These are phyloP conservation scores for Seriola rivoliana DNA, from an alignment of 2,113 vertebrate genomes.

Conservation along the genomic window DNA sequence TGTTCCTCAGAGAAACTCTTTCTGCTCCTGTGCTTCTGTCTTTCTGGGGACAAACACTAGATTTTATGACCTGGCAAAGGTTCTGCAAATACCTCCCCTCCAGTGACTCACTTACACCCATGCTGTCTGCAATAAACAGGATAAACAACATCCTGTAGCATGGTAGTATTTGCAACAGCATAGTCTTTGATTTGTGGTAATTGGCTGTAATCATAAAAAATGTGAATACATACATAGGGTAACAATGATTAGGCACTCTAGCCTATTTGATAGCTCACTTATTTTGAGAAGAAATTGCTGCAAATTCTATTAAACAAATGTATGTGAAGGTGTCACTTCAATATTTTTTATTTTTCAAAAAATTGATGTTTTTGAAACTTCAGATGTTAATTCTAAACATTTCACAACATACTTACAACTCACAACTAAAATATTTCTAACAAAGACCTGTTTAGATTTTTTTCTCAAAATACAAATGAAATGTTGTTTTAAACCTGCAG, in stretches of 20 bases:
- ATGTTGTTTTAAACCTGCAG: neutral
- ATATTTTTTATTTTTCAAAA: neutral
- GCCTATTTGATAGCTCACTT: neutral
- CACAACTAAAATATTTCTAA: neutral
- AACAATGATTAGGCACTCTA: neutral
- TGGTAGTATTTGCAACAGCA: conserved; percentile 26
- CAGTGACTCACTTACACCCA: conserved; percentile 64
- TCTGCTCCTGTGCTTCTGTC: conserved; percentile 49
- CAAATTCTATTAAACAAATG: neutral
- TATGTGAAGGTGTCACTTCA: neutral
- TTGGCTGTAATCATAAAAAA: conserved; percentile 40
- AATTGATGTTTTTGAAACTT: neutral
- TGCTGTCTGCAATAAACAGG: conserved; percentile 63
- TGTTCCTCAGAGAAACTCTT: conserved; percentile 61
- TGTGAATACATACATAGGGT: neutral
- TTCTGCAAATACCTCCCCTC: conserved; percentile 61
- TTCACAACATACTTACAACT: neutral
- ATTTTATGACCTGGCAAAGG: conserved; percentile 71
- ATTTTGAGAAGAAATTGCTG: neutral
- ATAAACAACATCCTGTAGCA: conserved; percentile 57
- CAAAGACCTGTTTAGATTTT: neutral
- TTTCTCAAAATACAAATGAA: neutral
- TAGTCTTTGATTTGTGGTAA: conserved; percentile 15
- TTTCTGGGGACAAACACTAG: conserved; percentile 63
- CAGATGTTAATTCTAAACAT: neutral